Evolutionary conservation across 2,888 invertebrate species (phyloP).

Genomic region (Cyaniris semiargus): DNA sequence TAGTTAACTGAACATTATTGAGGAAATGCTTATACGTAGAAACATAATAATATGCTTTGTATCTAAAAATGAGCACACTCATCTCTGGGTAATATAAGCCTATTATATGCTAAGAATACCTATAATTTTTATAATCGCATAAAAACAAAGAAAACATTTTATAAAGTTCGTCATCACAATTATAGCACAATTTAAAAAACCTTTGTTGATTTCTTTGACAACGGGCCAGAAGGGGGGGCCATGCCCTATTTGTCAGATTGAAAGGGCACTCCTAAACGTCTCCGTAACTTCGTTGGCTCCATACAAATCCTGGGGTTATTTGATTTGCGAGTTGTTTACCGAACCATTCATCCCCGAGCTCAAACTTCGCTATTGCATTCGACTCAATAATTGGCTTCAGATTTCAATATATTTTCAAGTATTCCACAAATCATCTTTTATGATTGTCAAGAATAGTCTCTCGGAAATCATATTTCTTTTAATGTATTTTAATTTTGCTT

Average conservation of each 20-base stretch:
- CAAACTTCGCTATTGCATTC: slow-evolving; percentile 11
- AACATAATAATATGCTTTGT: no score
- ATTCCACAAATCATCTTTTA: neutral
- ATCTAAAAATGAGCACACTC: no score
- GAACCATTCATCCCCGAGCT: neutral
- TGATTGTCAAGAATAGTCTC: neutral
- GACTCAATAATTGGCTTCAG: neutral
- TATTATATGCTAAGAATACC: no score
- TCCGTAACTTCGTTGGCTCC: slow-evolving; percentile 1
- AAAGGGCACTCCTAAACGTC: slow-evolving; percentile 2
- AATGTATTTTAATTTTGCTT: neutral
- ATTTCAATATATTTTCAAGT: slow-evolving; percentile 11
- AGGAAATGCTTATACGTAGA: no score
- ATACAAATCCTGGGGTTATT: slow-evolving; percentile 7
- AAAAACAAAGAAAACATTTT: no score
- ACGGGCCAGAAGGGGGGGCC: neutral
- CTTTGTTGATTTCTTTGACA: neutral
- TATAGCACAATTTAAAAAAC: neutral
- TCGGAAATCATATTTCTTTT: neutral
- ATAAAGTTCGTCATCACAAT: neutral
- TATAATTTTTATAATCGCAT: no score
- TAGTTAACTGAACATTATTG: no score
- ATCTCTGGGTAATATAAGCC: no score
- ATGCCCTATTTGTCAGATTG: slow-evolving; percentile 11
- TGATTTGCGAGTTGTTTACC: slow-evolving; percentile 21